Base-by-base conservation (phyloP, 2,888 invertebrate genomes). In the Meiosimyza platycephala region DNA sequence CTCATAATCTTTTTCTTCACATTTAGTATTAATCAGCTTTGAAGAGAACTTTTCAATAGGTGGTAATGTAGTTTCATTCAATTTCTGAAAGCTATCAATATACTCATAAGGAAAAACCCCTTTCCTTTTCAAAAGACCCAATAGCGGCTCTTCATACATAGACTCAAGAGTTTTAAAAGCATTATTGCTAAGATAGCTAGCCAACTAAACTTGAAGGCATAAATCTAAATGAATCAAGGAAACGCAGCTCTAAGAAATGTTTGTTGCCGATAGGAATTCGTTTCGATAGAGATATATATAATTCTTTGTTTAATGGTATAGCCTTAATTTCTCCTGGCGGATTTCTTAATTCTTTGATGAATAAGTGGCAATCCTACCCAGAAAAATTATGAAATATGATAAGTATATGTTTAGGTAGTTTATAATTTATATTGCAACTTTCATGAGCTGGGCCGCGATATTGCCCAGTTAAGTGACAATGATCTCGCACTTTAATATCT, bases 371-470 rank as follows among this genome's bases (percentile, higher is more conserved):
- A 62, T 73, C 72, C 50, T 69, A 69, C 33, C 12, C n/a, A 1
- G 71, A 64, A 40, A 71, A 15, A 71, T 71, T 71, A 40, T 64
- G 63, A n/a, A 70, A 70, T 16, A 71, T 22, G 54, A 71, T 64
- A 47, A 50, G 71, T 13, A 71, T 48, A 66, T 66, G 66, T 47
- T 71, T 22, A 22, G 22, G 22, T 3, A 22, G 22, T 22, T 22
- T 22, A 3, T 22, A 22, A 22, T 22, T 22, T 22, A 22, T 22
- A 22, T 22, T 22, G 3, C 22, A 22, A 22, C 40, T 48, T 9
- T 57, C 69, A 64, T 73, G 63, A 12, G 73, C 69, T n/a, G 69
- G 69, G 4, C 72, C 73, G 69, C 69, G 55, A 59, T 72, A 72
- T 48, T 54, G 63, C 55, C 55, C 72, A 47, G 68, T 72, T 63